A percentile compares a stretch with the other conserved stretches of the same genome.
These are phyloP conservation scores for Tokudaia muenninki DNA, from an alignment of 2,797 vertebrate species.

Conservation along the genomic window DNA sequence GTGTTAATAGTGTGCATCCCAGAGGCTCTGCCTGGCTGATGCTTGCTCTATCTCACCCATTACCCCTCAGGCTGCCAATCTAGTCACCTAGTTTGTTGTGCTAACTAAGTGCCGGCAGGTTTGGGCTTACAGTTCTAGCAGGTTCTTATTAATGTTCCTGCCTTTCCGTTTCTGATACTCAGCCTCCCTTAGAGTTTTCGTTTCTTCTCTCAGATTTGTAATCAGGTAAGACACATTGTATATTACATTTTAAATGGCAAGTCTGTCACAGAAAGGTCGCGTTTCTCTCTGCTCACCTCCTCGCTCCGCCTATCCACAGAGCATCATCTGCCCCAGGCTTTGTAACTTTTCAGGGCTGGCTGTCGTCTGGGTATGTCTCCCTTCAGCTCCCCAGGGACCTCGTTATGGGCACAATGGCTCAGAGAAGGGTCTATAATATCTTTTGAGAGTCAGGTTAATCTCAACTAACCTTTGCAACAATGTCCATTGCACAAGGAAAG, in stretches of 20 bases:
- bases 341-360: background rate
- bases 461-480: background rate
- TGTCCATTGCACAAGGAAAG: background rate
- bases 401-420: background rate
- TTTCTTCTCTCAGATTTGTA: background rate
- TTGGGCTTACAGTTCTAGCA: background rate
- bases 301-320: rapidly evolving
- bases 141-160: background rate
- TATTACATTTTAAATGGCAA: conserved; percentile 1
- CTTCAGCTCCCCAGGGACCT: background rate
- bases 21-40: background rate
- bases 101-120: background rate
- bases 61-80: background rate
- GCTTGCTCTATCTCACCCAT: background rate
- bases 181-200: background rate
- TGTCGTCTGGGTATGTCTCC: background rate
- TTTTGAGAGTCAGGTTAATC: background rate
- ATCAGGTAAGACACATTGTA: background rate
- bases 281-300: background rate
- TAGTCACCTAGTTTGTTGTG: background rate
- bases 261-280: background rate
- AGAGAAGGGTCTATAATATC: background rate
- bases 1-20: background rate
- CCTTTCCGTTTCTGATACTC: background rate
- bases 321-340: background rate